These are phyloP conservation scores for Choloepus hoffmanni DNA, from an alignment of 2,113 vertebrate species.

Conservation along the genomic window DNA sequence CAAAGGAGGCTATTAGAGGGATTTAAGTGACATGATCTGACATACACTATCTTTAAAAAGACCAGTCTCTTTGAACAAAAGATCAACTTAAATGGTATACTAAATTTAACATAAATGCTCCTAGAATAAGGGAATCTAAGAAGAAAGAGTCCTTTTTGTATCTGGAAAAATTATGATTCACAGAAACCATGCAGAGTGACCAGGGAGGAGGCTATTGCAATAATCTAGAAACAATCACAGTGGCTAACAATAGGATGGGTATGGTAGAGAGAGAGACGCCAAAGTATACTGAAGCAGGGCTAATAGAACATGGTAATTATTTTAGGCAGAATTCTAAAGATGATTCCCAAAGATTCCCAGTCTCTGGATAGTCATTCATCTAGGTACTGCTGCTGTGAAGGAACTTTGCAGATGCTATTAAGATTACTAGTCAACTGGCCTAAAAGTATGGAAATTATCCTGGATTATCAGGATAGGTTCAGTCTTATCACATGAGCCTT, in stretches of 20 bases:
- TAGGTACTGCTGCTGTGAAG: neutral
- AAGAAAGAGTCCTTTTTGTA: neutral
- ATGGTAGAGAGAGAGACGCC: neutral
- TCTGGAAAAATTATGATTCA: neutral
- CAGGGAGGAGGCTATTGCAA: neutral
- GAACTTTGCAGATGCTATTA: neutral
- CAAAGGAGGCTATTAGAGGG: neutral
- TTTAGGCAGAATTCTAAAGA: neutral
- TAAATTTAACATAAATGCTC: neutral
- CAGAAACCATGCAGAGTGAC: neutral
- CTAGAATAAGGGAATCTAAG: neutral
- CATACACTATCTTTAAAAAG: neutral
- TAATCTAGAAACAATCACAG: neutral
- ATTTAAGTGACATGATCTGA: neutral
- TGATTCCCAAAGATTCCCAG: rapidly evolving
- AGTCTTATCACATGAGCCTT: neutral
- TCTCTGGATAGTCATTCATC: neutral
- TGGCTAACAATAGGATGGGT: no score
- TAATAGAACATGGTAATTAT: neutral
- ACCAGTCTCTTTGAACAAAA: neutral
- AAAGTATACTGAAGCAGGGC: neutral
- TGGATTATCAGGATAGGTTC: neutral
- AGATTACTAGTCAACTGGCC: neutral
- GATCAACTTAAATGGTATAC: neutral
- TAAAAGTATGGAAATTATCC: neutral